Percentiles rank a stretch among this genome's conserved stretches.
Conservation (phyloP, 1,140 invertebrate genomes). For the Platyscapa corneri region DNA sequence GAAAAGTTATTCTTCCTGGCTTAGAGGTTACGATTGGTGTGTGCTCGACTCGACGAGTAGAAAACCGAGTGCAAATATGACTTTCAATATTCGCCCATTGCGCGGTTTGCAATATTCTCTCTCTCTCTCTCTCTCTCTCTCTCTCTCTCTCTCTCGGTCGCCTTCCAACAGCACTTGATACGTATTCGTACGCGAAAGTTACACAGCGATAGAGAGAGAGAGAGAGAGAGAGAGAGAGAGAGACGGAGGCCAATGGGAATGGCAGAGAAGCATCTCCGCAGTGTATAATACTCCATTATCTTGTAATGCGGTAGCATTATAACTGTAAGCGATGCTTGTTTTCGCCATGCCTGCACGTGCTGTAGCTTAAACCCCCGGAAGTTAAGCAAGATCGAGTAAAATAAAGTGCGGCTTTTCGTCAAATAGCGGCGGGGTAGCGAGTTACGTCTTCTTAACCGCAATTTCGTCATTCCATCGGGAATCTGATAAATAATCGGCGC, state of each 20-base stretch:
- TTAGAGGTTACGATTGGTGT: neutral
- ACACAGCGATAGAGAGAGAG: neutral
- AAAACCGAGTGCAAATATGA: conserved; percentile 35
- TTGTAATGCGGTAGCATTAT: conserved; percentile 67
- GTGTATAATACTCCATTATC: conserved; percentile 66
- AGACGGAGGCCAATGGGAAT: neutral
- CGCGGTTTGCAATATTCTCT: conserved; percentile 32
- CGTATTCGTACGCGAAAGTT: conserved; percentile 8
- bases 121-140: neutral
- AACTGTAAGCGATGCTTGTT: conserved; percentile 68
- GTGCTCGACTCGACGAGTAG: neutral
- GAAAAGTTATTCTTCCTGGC: conserved; percentile 33
- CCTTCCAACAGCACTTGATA: too few relatives aligned
- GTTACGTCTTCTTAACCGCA: conserved; percentile 61
- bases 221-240: neutral
- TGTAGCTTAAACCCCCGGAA: conserved; percentile 56
- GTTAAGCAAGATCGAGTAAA: conserved; percentile 49
- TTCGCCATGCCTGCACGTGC: conserved; percentile 57
- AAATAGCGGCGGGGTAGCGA: conserved; percentile 55
- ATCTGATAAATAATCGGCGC: conserved; percentile 55
- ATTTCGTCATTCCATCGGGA: conserved; percentile 54
- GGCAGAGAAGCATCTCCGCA: neutral
- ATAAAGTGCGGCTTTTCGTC: neutral
- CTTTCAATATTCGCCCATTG: conserved; percentile 45
- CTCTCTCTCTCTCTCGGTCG: too few relatives aligned